Conservation (phyloP, 2,113 vertebrate species). For the Procavia capensis region DNA sequence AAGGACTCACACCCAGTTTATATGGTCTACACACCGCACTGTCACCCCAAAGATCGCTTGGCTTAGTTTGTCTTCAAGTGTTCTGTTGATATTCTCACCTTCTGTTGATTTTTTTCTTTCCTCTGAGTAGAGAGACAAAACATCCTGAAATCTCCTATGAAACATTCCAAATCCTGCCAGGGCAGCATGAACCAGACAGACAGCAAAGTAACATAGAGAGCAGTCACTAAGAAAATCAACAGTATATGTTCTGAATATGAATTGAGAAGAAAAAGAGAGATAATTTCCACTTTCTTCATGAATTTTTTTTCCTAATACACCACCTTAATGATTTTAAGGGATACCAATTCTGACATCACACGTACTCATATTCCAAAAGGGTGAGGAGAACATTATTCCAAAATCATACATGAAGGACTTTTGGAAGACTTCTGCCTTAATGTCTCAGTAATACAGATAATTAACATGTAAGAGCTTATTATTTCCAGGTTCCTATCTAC, state of each 20-base stretch:
- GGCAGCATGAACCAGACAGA: neutral
- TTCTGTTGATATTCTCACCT: neutral
- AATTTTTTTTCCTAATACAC: neutral
- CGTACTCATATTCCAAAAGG: neutral
- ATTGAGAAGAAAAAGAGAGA: too few species aligned
- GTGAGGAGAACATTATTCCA: neutral
- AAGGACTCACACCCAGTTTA: neutral
- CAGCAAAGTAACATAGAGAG: neutral
- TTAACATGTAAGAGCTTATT: neutral
- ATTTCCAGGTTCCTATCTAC: slow-evolving; percentile 2
- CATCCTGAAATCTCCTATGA: neutral
- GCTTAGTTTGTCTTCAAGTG: neutral
- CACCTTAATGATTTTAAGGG: neutral
- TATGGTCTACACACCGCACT: neutral
- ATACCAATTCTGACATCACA: neutral
- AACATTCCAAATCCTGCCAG: slow-evolving; percentile 9
- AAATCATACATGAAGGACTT: neutral
- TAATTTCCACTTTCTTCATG: neutral
- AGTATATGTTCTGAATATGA: neutral
- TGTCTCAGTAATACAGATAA: neutral
- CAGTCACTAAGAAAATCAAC: neutral
- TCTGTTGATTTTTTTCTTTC: neutral
- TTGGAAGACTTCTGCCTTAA: neutral
- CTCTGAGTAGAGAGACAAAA: neutral
- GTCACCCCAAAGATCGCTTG: neutral